Evolutionary conservation across 35 echinoderm and acorn worm species (phyloP).

Genomic region (Nesometra sesokonis): DNA sequence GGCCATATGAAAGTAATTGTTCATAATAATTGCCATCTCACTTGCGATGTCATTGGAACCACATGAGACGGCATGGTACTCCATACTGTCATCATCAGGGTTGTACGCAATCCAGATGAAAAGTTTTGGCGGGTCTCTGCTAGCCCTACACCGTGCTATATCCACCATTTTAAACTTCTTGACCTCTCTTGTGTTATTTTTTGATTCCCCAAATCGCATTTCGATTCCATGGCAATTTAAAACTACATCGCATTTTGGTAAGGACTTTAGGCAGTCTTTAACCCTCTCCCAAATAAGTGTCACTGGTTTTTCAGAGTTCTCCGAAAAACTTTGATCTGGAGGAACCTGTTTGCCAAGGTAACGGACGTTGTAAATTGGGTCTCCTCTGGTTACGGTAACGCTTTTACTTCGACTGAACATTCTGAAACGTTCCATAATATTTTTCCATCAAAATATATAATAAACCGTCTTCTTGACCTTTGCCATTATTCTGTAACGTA

Average conservation of each 20-base stretch:
- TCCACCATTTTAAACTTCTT: background rate
- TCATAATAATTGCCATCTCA: background rate
- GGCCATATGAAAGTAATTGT: background rate
- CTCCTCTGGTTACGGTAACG: background rate
- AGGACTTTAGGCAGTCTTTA: background rate
- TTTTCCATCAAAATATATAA: background rate
- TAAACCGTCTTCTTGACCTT: too few species aligned
- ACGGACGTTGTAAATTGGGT: background rate
- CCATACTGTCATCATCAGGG: background rate
- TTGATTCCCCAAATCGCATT: background rate
- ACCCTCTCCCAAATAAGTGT: background rate
- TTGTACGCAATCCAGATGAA: background rate
- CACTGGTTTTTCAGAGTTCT: background rate
- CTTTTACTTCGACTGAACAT: background rate
- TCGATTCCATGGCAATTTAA: background rate
- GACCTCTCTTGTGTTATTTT: background rate
- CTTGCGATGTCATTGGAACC: background rate
- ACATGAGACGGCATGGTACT: background rate
- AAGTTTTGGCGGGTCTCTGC: background rate
- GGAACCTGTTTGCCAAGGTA: background rate
- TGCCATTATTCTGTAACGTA: too few species aligned
- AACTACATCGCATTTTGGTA: background rate
- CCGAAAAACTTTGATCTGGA: background rate
- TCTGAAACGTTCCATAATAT: background rate
- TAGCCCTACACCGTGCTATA: background rate